Percentiles rank a stretch among this genome's conserved stretches.
Conservation (phyloP, 2,113 vertebrate species). For the Centropus unirufus region DNA sequence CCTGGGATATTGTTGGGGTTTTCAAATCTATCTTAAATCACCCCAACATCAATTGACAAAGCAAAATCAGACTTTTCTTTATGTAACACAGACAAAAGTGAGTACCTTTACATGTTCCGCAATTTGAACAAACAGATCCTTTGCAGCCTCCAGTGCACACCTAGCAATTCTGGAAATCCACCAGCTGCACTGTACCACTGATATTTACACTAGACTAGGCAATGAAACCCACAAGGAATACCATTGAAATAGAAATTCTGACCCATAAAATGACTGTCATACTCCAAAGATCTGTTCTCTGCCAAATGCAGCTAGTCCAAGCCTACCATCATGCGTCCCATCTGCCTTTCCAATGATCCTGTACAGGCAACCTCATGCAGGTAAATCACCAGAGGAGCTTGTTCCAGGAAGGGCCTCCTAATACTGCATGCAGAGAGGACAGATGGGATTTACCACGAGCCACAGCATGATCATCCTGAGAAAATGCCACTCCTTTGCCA, state of each 20-base stretch:
- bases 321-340: slow-evolving; percentile 27
- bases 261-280: not conserved
- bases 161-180: not conserved
- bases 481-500: not conserved
- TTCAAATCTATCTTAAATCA: not conserved
- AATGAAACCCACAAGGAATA: not conserved
- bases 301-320: slow-evolving; percentile 5
- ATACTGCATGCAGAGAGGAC: slow-evolving; percentile 20
- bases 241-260: not conserved
- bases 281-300: not conserved
- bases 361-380: not conserved
- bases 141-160: not conserved
- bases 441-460: slow-evolving; percentile 49
- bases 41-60: not conserved
- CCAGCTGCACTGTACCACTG: accelerated
- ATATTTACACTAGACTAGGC: not conserved
- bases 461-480: slow-evolving; percentile 55
- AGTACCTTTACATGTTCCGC: not conserved
- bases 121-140: not conserved
- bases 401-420: slow-evolving; percentile 25
- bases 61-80: not conserved
- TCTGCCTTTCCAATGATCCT: not conserved
- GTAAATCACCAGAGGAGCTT: not conserved
- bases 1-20: not conserved
- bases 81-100: not conserved